Evolutionary conservation across 92 coral and sea anemone species (phyloP), one percentile per base, ranked within the genome.

Genomic region (Pocillopora meandrina): DNA sequence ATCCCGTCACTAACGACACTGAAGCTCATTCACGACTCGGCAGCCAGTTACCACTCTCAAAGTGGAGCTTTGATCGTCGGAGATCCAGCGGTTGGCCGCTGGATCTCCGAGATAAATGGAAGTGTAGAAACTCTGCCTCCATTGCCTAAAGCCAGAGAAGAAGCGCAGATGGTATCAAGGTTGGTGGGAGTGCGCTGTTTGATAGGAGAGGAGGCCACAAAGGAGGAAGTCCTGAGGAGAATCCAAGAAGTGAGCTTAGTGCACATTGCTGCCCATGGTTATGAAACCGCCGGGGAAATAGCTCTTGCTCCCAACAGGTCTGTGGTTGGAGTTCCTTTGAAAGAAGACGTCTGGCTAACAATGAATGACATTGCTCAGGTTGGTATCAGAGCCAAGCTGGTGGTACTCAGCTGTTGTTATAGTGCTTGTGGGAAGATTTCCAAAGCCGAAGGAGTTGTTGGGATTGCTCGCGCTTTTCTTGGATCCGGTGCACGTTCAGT

Each of bases 91-190:
- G 49, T 74, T 55, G 36, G 78, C 20, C 31, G 26, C 26, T 23
- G 26, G 26, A 23, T 23, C 26, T 23, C 26, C 61, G 78, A 74
- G 31, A 19, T 63, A 6, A 63, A 63, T 1, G 68, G 68, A 19
- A 18, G 21, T 4, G n/a, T 63, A 1, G 1, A 5, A 10, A 26
- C n/a, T 20, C 21, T 63, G 0, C 0, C 0, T 18, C 23, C 68
- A 63, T 63, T 63, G 21, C 68, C 26, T 26, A 63, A 63, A 63
- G 68, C 68, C 68, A 63, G 68, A 63, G 68, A 63, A 19, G 68
- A 63, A 26, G 68, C 68, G 9, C 31, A 63, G 68, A 63, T 63
- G 68, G 68, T 63, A 0, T 17, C 68, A 63, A 63, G 68, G 34
- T 26, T 63, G 31, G n/a, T 63, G 11, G 31, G 68, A 19, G 68